These are phyloP conservation scores for Cyphomyrmex costatus DNA, from an alignment of 1,140 invertebrate genomes.

Conservation along the genomic window DNA sequence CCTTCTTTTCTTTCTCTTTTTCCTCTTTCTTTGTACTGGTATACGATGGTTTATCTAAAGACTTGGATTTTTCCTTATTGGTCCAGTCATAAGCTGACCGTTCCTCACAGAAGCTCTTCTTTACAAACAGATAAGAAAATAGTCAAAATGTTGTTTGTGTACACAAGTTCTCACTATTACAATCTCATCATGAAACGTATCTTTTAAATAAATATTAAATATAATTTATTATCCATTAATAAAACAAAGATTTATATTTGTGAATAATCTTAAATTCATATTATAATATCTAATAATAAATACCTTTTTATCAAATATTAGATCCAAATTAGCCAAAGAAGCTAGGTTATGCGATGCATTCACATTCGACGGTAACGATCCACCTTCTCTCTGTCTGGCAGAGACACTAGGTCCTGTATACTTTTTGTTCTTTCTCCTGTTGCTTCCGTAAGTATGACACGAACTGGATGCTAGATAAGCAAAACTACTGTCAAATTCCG, in stretches of 20 bases:
- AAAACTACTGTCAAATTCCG: conserved; percentile 84
- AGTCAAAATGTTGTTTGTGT: not conserved
- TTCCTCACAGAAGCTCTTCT: conserved; percentile 83
- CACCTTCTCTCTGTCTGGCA: conserved; percentile 90
- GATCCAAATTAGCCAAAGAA: conserved; percentile 83
- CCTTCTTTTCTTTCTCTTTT: conserved; percentile 84
- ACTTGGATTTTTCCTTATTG: conserved; percentile 84
- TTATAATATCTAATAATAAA: conserved; percentile 35
- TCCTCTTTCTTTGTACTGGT: conserved; percentile 80
- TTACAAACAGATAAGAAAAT: conserved; percentile 64
- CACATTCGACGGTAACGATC: conserved; percentile 89
- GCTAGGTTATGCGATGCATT: conserved; percentile 86
- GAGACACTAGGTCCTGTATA: conserved; percentile 86
- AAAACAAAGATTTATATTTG: conserved; percentile 7
- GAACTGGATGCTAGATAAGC: conserved; percentile 82
- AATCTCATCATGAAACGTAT: not conserved
- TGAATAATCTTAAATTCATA: not conserved
- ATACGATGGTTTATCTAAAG: conserved; percentile 83
- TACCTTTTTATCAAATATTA: conserved; percentile 85
- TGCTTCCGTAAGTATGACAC: conserved; percentile 82
- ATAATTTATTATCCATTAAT: conserved; percentile 11
- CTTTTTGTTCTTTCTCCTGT: conserved; percentile 82
- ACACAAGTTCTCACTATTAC: not conserved
- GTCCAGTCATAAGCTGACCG: conserved; percentile 83
- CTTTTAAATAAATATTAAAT: conserved; percentile 3